phyloP scores from a whole-genome alignment of 2,888 invertebrate genomes.

The Campopleginae sp. region DNA sequence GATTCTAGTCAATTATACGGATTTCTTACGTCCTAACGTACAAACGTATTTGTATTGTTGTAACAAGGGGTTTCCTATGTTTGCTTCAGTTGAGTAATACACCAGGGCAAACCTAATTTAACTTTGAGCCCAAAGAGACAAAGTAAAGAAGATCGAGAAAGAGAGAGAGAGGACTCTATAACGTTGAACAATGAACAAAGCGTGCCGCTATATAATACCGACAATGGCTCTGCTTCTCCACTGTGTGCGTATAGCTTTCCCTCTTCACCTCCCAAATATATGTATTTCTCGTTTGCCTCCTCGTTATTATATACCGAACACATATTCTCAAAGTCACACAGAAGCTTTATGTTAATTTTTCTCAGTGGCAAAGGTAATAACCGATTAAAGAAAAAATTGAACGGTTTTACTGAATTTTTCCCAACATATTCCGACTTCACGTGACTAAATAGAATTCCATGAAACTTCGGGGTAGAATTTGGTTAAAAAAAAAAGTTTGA shows the following conservation, averaged over 20 bases:
- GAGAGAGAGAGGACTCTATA: slow-evolving; percentile 30
- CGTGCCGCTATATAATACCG: slow-evolving; percentile 64
- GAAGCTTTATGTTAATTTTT: background rate
- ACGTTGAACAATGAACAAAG: slow-evolving; percentile 72
- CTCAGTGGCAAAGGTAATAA: background rate
- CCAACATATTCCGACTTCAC: background rate
- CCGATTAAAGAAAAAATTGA: background rate
- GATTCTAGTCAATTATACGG: slow-evolving; percentile 35
- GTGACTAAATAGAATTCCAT: background rate
- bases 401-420: background rate
- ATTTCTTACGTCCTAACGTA: background rate
- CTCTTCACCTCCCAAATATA: slow-evolving; percentile 44
- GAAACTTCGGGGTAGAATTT: background rate
- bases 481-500: background rate
- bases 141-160: slow-evolving; percentile 39
- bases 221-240: slow-evolving; percentile 67
- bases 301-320: slow-evolving; percentile 25
- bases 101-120: slow-evolving; percentile 70
- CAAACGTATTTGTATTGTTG: slow-evolving; percentile 48
- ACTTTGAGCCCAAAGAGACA: slow-evolving; percentile 67
- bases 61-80: slow-evolving; percentile 50
- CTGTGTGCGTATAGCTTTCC: slow-evolving; percentile 16
- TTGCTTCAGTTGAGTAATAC: slow-evolving; percentile 64
- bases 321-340: background rate
- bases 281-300: slow-evolving; percentile 41